Evolutionary conservation across 2,797 vertebrate species (phyloP), one percentile per base, ranked within the genome.

Genomic region (Prunella strophiata): DNA sequence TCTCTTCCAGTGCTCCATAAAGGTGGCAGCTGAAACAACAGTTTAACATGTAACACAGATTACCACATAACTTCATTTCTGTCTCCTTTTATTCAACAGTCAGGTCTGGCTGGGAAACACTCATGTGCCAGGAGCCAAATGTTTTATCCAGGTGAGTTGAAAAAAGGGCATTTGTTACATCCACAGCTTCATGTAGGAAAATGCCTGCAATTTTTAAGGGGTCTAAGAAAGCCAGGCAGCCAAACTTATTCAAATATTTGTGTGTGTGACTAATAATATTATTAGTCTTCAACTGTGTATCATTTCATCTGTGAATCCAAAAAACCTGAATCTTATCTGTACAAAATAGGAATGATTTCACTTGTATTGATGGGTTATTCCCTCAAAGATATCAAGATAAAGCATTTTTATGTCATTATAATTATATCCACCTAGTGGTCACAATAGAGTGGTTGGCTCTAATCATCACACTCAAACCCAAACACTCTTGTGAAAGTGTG

Each of bases 1-100:
- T 96, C 99, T 98, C 92, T 99, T 99, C 99, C 99, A 99, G 92
- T 99, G 99, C 92, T 99, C 99, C 99, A 99, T 99, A 97, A 99
- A 99, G 96, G 99, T 99, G 94, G 99, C 99, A 34, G 99, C 99
- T 99, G 96, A n/a, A 88, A 97, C 36, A 32, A 72, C n/a, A 83
- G 67, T 77, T 91, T 50, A 59, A 89, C 74, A 79, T 2, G 1
- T 1, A n/a, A 43, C 43, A 79, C 16, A 4, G 6, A 17, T 72
- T n/a, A 67, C 15, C 42, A 66, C 13, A 36, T 6, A 32, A 40
- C 47, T 75, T 77, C 16, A 27, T 13, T 81, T 55, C n/a, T 84
- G 20, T 13, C 36, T 23, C 18, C 32, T 52, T 25, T 48, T 9
- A 48, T 54, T 71, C 72, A 45, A 13, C 38, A 45, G 32, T 23